Conservation (phyloP, 1,140 invertebrate genomes). For the Harlomillsia oculata region DNA sequence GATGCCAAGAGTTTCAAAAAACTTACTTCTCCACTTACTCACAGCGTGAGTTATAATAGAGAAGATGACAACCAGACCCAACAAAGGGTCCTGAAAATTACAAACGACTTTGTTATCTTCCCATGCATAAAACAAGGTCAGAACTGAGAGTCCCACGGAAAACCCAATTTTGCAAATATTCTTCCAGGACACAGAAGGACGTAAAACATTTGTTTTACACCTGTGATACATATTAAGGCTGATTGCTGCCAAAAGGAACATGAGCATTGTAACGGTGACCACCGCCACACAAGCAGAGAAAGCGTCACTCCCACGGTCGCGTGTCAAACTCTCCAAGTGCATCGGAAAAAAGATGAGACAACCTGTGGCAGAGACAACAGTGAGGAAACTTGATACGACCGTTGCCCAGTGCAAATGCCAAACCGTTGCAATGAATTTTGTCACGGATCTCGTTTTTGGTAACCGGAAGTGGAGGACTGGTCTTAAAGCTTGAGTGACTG, state of each 20-base stretch:
- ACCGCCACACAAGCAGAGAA: slow-evolving; percentile 23
- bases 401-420: slow-evolving; percentile 17
- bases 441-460: not conserved
- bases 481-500: too few species aligned
- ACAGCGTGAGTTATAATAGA: slow-evolving; percentile 52
- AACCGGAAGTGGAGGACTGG: too few species aligned
- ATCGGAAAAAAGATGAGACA: slow-evolving; percentile 27
- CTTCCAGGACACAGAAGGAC: slow-evolving; percentile 18
- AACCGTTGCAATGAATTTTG: not conserved
- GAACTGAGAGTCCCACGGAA: slow-evolving; percentile 25
- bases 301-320: slow-evolving; percentile 15
- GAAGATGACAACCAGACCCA: slow-evolving; percentile 49
- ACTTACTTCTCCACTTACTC: slow-evolving; percentile 51
- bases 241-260: slow-evolving; percentile 14
- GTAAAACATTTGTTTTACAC: slow-evolving; percentile 9
- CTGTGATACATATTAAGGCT: slow-evolving; percentile 12
- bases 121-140: slow-evolving; percentile 36
- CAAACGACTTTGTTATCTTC: slow-evolving; percentile 47
- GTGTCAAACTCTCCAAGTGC: slow-evolving; percentile 14
- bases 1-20: too few species aligned
- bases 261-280: slow-evolving; percentile 9
- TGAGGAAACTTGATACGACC: slow-evolving; percentile 12
- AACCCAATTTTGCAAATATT: slow-evolving; percentile 30
- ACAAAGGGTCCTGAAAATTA: slow-evolving; percentile 52
- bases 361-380: slow-evolving; percentile 17